Evolutionary conservation across 2,888 invertebrate genomes (phyloP).

Genomic region (Acrobasis consociella): DNA sequence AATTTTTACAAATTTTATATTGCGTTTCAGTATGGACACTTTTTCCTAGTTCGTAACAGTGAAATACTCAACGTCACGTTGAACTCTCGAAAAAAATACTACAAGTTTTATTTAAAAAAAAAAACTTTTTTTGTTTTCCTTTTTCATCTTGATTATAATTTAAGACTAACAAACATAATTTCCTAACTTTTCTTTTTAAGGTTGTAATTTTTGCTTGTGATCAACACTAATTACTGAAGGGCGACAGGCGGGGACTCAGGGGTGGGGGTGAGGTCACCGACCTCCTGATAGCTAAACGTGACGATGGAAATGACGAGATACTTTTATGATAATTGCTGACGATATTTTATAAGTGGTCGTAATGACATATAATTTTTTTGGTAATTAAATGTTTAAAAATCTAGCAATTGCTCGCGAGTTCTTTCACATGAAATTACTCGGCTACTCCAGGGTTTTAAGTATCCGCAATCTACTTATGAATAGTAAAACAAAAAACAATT

Average conservation of each 20-base stretch:
- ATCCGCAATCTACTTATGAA: too few species aligned
- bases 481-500: too few species aligned
- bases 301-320: constrained; percentile 19
- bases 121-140: too few species aligned
- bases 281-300: constrained; percentile 38
- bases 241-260: constrained; percentile 54
- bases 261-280: constrained; percentile 62
- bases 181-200: constrained; percentile 53
- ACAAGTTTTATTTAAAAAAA: too few species aligned
- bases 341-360: background rate
- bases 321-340: constrained; percentile 9
- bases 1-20: too few species aligned
- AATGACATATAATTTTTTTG: background rate
- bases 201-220: constrained; percentile 58
- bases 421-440: too few species aligned
- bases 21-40: too few species aligned
- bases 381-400: background rate
- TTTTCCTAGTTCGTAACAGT: background rate
- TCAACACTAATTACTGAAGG: constrained; percentile 73
- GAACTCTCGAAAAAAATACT: too few species aligned
- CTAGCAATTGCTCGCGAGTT: too few species aligned
- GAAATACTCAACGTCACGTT: too few species aligned
- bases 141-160: background rate
- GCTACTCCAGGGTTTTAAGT: too few species aligned
- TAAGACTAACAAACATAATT: constrained; percentile 6